Evolutionary conservation across 53 echinoderm and acorn worm species (phyloP).

Genomic region (Holothuria scabra): DNA sequence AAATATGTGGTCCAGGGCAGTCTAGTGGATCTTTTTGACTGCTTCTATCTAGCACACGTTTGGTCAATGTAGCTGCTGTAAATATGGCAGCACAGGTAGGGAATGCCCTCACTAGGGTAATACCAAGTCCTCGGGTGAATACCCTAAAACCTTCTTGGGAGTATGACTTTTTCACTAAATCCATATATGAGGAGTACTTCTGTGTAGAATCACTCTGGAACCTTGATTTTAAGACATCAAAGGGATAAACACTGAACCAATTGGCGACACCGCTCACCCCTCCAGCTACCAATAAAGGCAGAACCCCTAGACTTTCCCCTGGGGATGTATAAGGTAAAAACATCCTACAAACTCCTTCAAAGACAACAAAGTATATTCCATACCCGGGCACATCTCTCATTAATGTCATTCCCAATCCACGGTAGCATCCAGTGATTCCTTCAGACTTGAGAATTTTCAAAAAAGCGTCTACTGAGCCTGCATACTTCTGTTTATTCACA

Average conservation of each 20-base stretch:
- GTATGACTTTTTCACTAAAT: slow-evolving; percentile 70
- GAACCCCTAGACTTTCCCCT: slow-evolving; percentile 68
- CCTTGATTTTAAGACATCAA: slow-evolving; percentile 83
- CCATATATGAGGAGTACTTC: slow-evolving; percentile 70
- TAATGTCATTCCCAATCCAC: slow-evolving; percentile 76
- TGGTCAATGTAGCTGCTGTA: slow-evolving; percentile 67
- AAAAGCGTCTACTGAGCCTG: slow-evolving; percentile 82
- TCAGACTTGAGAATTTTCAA: slow-evolving; percentile 71
- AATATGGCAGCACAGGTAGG: slow-evolving; percentile 94
- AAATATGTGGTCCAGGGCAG: too few species aligned
- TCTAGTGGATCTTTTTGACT: too few species aligned
- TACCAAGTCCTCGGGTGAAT: slow-evolving; percentile 78
- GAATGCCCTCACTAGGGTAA: slow-evolving; percentile 87
- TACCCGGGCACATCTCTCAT: slow-evolving; percentile 81
- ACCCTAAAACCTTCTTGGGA: slow-evolving; percentile 73
- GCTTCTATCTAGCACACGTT: background rate
- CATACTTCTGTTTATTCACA: slow-evolving; percentile 25
- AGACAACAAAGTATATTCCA: slow-evolving; percentile 80
- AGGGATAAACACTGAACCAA: slow-evolving; percentile 73
- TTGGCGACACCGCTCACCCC: slow-evolving; percentile 82
- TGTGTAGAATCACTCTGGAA: slow-evolving; percentile 74
- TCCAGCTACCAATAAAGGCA: slow-evolving; percentile 71
- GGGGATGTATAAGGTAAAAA: slow-evolving; percentile 49
- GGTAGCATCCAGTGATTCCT: slow-evolving; percentile 78
- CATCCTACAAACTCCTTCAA: slow-evolving; percentile 68